Conservation (phyloP, 2,888 invertebrate species). For the Hoplodrina ambigua region DNA sequence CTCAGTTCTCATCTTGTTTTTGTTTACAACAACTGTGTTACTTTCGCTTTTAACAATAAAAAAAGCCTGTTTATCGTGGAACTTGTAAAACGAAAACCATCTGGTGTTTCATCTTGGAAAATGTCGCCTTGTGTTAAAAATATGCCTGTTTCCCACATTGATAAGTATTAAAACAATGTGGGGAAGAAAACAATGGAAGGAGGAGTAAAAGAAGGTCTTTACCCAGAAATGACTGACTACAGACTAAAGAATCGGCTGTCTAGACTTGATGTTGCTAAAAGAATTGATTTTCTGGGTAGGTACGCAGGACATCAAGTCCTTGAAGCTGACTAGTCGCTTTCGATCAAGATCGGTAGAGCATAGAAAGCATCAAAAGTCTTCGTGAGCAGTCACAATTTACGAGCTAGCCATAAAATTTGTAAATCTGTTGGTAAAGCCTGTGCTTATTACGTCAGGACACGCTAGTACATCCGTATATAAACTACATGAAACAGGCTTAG, state of each 20-base stretch:
- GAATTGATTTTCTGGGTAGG: background rate
- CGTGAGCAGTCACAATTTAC: conserved; percentile 25
- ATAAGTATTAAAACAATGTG: background rate
- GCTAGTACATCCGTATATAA: conserved; percentile 23
- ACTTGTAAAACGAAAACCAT: background rate
- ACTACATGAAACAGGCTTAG: conserved; percentile 7
- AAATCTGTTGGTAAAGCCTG: conserved; percentile 22
- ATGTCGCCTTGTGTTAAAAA: background rate
- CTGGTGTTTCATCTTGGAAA: background rate
- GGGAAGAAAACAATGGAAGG: background rate
- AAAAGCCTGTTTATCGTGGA: background rate
- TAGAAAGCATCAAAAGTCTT: conserved; percentile 11
- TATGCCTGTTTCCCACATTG: background rate
- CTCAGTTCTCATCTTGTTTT: conserved; percentile 4
- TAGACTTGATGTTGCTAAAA: background rate
- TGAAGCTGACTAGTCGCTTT: background rate
- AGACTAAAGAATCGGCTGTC: background rate
- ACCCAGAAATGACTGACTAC: background rate
- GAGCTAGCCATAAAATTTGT: conserved; percentile 31
- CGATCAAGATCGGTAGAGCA: conserved; percentile 9
- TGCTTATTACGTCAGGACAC: conserved; percentile 31
- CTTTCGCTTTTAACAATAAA: conserved; percentile 23
- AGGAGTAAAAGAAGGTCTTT: background rate
- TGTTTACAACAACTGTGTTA: conserved; percentile 10
- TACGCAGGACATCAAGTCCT: background rate